Evolutionary conservation across 2,797 vertebrate genomes (phyloP).

Genomic region (Rhinoraja longicauda): DNA sequence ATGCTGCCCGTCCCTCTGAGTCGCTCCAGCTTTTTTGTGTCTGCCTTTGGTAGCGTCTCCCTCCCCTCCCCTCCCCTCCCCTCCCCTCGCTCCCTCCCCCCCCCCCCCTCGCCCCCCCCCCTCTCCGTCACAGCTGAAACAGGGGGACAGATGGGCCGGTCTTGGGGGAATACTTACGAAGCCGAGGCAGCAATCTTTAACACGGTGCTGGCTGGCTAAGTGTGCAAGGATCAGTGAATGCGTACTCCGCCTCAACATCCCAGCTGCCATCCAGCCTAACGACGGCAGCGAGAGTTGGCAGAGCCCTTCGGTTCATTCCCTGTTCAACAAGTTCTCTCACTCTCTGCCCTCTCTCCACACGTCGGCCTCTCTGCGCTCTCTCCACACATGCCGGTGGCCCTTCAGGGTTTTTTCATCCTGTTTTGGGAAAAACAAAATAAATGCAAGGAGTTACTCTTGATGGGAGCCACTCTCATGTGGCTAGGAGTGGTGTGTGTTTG

Average conservation of each 20-base stretch:
- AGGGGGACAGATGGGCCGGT: slow-evolving; percentile 1
- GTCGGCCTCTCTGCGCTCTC: background rate
- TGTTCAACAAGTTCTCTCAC: slow-evolving; percentile 19
- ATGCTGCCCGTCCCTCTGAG: too few species aligned
- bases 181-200: slow-evolving; percentile 15
- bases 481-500: too few species aligned
- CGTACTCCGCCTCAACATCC: slow-evolving; percentile 8
- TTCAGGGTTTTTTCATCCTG: background rate
- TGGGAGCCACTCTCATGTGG: background rate
- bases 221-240: slow-evolving; percentile 30
- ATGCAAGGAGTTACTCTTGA: background rate
- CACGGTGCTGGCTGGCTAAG: background rate
- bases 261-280: slow-evolving; percentile 23
- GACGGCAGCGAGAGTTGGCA: slow-evolving; percentile 5
- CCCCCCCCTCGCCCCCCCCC: too few species aligned
- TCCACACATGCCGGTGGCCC: background rate
- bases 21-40: too few species aligned
- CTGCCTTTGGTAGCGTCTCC: too few species aligned
- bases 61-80: background rate
- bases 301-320: background rate
- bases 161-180: slow-evolving; percentile 23
- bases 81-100: background rate
- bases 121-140: background rate
- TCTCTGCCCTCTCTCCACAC: background rate
- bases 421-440: too few species aligned